These are phyloP conservation scores for Drosophila macrospina DNA, from an alignment of 2,888 invertebrate genomes.

Conservation along the genomic window DNA sequence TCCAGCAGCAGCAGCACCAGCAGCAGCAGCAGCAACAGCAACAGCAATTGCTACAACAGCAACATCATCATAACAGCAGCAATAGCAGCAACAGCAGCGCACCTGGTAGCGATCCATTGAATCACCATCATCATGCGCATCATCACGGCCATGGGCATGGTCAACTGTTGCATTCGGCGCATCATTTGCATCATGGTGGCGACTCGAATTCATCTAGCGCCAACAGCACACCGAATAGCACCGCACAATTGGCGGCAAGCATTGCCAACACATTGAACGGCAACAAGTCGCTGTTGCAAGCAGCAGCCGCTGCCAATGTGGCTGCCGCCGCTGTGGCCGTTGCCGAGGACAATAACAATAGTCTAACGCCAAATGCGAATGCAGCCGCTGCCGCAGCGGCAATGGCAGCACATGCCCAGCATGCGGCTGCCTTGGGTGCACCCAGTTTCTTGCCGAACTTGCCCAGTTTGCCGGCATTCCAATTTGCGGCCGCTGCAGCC, in stretches of 20 bases:
- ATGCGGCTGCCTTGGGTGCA: conserved; percentile 80
- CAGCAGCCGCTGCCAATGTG: conserved; percentile 64
- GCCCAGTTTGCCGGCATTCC: conserved; percentile 87
- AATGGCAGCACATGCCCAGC: conserved; percentile 82
- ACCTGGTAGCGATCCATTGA: conserved; percentile 44
- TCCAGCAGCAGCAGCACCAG: conserved; percentile 50
- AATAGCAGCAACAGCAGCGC: conserved; percentile 58
- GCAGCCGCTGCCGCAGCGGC: conserved; percentile 68
- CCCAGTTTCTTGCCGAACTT: conserved; percentile 78
- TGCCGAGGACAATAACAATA: conserved; percentile 82
- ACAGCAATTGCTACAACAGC: conserved; percentile 51
- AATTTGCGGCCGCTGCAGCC: conserved; percentile 83
- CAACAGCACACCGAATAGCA: conserved; percentile 85
- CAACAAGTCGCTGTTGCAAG: conserved; percentile 63
- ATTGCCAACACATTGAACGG: conserved; percentile 76
- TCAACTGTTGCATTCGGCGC: conserved; percentile 59
- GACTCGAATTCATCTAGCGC: conserved; percentile 85
- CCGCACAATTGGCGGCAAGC: conserved; percentile 65
- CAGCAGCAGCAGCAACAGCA: conserved; percentile 47
- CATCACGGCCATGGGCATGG: conserved; percentile 61
- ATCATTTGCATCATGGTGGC: conserved; percentile 67
- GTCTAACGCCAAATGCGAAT: conserved; percentile 69
- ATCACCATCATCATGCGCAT: conserved; percentile 54
- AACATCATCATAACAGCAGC: conserved; percentile 61
- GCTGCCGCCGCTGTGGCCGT: conserved; percentile 56